Conservation (phyloP, 2,113 vertebrate species). For the Zosterops hypoxanthus region DNA sequence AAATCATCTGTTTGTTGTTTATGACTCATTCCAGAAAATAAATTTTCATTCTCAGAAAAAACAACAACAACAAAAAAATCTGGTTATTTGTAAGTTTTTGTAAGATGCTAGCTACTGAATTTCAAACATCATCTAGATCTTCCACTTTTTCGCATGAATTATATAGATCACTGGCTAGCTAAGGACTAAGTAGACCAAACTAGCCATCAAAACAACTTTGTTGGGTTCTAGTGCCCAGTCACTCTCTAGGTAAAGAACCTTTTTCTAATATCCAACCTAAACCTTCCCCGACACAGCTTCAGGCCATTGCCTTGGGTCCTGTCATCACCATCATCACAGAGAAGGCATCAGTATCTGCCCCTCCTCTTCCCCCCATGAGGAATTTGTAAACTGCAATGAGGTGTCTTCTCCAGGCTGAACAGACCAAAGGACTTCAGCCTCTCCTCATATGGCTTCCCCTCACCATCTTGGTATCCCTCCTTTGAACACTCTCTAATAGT, state of each 20-base stretch:
- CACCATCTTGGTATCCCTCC: neutral
- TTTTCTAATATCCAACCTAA: neutral
- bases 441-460: rapidly evolving
- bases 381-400: neutral
- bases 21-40: neutral
- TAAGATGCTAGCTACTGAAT: neutral
- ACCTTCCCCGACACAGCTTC: neutral
- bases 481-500: neutral
- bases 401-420: neutral
- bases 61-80: neutral
- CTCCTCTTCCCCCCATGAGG: neutral
- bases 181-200: neutral
- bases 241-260: neutral
- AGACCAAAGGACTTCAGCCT: rapidly evolving
- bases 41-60: neutral
- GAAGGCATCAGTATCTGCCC: neutral
- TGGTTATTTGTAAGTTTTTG: neutral
- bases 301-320: neutral
- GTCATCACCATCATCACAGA: neutral
- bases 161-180: neutral
- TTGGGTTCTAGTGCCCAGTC: neutral
- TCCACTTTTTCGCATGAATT: neutral
- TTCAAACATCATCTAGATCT: neutral
- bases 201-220: neutral
- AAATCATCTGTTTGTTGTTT: neutral